Conservation (phyloP, 2,888 invertebrate species). For the Epistrophe eligans region DNA sequence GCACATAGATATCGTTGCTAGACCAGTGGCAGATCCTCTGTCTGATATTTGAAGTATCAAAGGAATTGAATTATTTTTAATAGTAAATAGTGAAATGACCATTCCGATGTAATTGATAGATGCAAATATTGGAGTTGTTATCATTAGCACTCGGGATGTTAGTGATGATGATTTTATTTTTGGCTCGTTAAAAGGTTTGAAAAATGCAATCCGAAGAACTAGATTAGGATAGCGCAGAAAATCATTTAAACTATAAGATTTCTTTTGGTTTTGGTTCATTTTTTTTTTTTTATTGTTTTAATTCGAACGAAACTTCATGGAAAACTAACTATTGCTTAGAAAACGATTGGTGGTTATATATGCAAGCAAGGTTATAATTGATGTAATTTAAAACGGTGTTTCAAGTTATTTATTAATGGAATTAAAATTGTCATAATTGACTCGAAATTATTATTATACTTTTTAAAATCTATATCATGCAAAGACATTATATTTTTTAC, state of each 20-base stretch:
- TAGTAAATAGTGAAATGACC: neutral
- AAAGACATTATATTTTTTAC: too few species aligned
- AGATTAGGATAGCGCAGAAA: neutral
- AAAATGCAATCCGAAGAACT: neutral
- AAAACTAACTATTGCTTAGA: neutral
- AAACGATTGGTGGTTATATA: neutral
- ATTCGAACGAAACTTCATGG: neutral
- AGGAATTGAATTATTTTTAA: constrained; percentile 48
- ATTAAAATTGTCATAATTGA: neutral
- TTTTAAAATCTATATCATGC: neutral
- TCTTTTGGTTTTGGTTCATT: neutral
- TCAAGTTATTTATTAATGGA: neutral
- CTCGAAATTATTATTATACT: neutral
- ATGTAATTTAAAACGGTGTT: neutral
- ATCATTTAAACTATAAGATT: neutral
- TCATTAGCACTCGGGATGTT: neutral
- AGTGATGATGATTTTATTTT: neutral
- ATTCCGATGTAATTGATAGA: neutral
- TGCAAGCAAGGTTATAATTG: neutral
- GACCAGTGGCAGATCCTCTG: constrained; percentile 75
- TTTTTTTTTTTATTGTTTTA: neutral
- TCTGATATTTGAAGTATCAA: constrained; percentile 75
- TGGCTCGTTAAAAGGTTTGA: neutral
- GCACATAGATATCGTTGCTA: constrained; percentile 72
- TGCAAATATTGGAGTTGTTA: neutral